These are phyloP conservation scores for Caenorhabditis doughertyi DNA, from an alignment of 2,888 invertebrate species.

Conservation along the genomic window DNA sequence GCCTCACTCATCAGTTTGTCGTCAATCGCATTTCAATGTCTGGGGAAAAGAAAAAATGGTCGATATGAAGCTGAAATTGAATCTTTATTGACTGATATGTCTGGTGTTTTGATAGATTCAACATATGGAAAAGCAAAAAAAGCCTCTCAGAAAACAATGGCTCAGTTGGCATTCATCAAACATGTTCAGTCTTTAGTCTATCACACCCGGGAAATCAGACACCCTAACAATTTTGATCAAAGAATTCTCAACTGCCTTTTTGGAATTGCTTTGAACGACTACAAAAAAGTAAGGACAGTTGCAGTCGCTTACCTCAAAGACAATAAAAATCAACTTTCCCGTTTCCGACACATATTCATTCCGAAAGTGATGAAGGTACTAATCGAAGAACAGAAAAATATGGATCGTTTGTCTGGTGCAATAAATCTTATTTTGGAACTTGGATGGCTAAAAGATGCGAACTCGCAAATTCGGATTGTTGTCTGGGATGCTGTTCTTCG, in stretches of 20 bases:
- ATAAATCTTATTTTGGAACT: not conserved
- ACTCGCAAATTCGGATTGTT: slow-evolving; percentile 20
- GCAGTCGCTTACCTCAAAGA: not conserved
- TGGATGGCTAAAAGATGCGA: not conserved
- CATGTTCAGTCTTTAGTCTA: not conserved
- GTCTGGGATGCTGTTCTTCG: slow-evolving; percentile 42
- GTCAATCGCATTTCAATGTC: slow-evolving; percentile 1
- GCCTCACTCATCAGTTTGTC: not conserved
- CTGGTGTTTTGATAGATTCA: slow-evolving; percentile 13
- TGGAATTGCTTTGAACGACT: slow-evolving; percentile 48
- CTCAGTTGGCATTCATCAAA: slow-evolving; percentile 21
- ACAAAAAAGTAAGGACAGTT: slow-evolving; percentile 8
- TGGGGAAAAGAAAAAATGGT: not conserved
- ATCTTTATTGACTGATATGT: not conserved
- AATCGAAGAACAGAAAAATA: slow-evolving; percentile 10
- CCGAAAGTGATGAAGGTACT: slow-evolving; percentile 33
- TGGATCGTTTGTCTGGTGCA: slow-evolving; percentile 31
- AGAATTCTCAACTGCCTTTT: slow-evolving; percentile 24
- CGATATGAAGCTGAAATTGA: not conserved
- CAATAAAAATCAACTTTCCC: slow-evolving; percentile 7
- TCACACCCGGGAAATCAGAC: slow-evolving; percentile 4
- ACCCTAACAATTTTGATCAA: slow-evolving; percentile 32
- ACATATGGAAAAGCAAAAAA: not conserved
- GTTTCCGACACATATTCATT: slow-evolving; percentile 35
- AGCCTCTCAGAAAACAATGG: slow-evolving; percentile 43